A percentile compares a stretch with the other conserved stretches of the same genome.
Conservation (phyloP, 35 echinoderm and acorn worm species). For the Anneissia japonica region DNA sequence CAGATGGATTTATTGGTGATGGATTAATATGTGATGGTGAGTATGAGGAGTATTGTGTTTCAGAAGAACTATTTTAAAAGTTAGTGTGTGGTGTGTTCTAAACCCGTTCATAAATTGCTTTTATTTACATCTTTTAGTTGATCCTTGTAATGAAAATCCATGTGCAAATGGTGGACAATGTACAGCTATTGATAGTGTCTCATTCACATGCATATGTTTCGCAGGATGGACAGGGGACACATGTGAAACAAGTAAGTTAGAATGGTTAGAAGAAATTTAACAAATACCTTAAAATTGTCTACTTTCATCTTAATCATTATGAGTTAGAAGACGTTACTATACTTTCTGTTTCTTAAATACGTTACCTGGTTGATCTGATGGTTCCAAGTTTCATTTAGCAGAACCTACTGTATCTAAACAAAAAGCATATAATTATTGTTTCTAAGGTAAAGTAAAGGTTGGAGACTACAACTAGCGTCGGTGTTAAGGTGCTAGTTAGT, state of each 20-base stretch:
- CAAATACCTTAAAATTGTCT: no score
- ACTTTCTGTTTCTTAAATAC: no score
- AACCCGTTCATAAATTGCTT: no score
- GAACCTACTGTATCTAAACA: no score
- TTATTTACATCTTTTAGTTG: neutral
- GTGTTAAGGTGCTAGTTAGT: neutral
- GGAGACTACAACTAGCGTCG: neutral
- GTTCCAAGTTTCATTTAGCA: no score
- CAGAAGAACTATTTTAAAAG: neutral
- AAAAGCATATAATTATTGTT: no score
- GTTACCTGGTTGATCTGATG: no score
- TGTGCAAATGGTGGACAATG: neutral
- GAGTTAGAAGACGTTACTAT: no score
- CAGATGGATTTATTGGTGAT: conserved; percentile 5
- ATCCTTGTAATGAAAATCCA: neutral
- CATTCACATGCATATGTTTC: neutral
- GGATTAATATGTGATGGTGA: neutral
- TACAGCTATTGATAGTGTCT: neutral
- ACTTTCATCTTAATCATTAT: no score
- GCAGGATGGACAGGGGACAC: neutral
- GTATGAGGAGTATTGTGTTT: neutral
- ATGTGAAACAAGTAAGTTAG: neutral
- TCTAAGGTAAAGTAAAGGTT: no score
- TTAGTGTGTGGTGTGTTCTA: neutral
- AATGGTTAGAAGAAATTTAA: no score